Base-by-base conservation (phyloP, 2,888 invertebrate species). In the Dione vanillae region DNA sequence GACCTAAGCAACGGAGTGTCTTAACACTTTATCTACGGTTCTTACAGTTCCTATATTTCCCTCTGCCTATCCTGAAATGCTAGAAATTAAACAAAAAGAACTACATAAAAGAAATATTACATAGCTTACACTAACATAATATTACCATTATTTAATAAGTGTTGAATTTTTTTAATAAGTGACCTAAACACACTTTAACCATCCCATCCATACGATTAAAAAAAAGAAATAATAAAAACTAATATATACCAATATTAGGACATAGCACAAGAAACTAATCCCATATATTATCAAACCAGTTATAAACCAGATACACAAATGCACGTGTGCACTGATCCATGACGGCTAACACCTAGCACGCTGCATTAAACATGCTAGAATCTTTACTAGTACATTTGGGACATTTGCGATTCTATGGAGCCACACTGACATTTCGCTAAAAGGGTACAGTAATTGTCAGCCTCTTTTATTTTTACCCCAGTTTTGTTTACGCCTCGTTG, bases 401-500 rank as follows among this genome's bases (percentile, higher is more conserved):
- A 78, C 79, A 78, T 79, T 78, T 79, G 78, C 77, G 78, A 82
- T 80, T 79, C 77, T 77, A 77, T 77, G 76, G 75, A 69, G 69
- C 73, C 76, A 70, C 78, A 77, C 71, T 80, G 81, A 77, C 80
- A 82, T 80, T 80, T 79, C 76, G 79, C 81, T 82, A 82, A 81
- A 81, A 81, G 81, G 81, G 80, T 81, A 77, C 72, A 72, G 77
- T 78, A 79, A 78, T 81, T 78, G 77, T 77, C 67, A 68, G 70
- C 70, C 71, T 73, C 72, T 70, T 78, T 78, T 78, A 70, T 78
- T 78, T 77, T 76, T 75, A 75, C 75, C 47, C 72, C 74, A 68
- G 52, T 52, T 67, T 56, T 69, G 69, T 69, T 69, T 67, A 64
- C 67, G 72, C 69, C 70, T 72, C 70, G 72, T 59, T 64, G 72